Evolutionary conservation across 2,113 vertebrate species (phyloP).

Genomic region (Ictidomys tridecemlineatus): DNA sequence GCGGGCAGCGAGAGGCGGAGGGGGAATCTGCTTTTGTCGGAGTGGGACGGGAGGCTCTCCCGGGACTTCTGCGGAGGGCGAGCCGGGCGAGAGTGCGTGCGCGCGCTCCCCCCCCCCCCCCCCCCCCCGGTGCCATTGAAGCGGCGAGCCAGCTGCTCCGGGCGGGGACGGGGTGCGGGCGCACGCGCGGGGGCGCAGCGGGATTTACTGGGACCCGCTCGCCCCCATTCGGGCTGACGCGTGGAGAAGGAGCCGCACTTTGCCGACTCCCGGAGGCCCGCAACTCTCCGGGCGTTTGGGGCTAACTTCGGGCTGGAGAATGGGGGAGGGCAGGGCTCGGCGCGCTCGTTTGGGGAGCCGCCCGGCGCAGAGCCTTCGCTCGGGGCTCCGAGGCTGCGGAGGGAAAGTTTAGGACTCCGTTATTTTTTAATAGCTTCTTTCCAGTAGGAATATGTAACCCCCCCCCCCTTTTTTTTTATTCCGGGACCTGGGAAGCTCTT

Average conservation of each 20-base stretch:
- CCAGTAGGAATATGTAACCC: accelerated
- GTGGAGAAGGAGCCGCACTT: not conserved
- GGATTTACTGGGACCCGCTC: not conserved
- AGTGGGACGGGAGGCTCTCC: slow-evolving; percentile 42
- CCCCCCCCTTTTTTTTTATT: not conserved
- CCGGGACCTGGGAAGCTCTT: not conserved
- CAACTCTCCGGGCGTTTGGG: not conserved
- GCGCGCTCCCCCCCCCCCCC: slow-evolving; percentile 56
- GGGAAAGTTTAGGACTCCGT: slow-evolving; percentile 61
- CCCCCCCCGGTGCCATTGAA: slow-evolving; percentile 17
- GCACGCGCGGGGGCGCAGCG: not conserved
- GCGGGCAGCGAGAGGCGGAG: not conserved
- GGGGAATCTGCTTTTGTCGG: slow-evolving; percentile 62
- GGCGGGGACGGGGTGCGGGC: not conserved
- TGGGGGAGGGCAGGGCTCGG: not conserved
- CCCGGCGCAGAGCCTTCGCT: not conserved
- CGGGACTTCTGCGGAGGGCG: slow-evolving; percentile 62
- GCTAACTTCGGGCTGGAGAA: slow-evolving; percentile 29
- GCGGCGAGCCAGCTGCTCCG: slow-evolving; percentile 47
- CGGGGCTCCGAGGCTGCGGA: not conserved
- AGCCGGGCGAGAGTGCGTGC: not conserved
- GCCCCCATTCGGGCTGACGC: not conserved
- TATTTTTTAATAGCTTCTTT: not conserved
- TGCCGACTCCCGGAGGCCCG: not conserved
- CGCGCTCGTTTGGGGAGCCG: not conserved